Percentiles rank a stretch among this genome's conserved stretches.
Evolutionary conservation across 2,797 vertebrate genomes (phyloP).

Genomic region (Eleutherodactylus coqui): DNA sequence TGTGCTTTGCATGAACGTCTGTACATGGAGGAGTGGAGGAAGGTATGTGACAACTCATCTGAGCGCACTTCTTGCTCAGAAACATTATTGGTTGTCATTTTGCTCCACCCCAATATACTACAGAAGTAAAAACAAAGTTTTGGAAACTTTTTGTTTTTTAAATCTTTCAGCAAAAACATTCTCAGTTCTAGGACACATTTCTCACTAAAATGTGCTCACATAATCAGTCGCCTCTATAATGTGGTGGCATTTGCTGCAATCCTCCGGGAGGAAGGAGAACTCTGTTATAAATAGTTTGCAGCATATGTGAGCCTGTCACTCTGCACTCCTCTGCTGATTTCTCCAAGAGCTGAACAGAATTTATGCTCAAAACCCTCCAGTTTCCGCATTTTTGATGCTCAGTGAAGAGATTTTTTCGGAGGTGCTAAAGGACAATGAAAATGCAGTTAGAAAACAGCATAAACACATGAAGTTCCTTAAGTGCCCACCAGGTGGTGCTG

Average conservation of each 20-base stretch:
- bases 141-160: neutral
- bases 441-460: neutral
- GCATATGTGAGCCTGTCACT: slow-evolving; percentile 4
- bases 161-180: neutral
- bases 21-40: too few relatives aligned
- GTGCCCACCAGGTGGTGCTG: too few relatives aligned
- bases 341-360: neutral
- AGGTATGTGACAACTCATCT: neutral
- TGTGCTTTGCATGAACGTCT: too few relatives aligned
- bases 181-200: neutral
- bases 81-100: neutral
- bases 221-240: neutral
- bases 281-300: neutral
- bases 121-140: neutral
- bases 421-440: neutral
- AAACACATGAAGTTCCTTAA: too few relatives aligned
- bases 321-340: neutral
- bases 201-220: neutral
- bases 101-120: neutral
- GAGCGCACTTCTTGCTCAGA: neutral
- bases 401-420: neutral
- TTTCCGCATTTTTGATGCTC: neutral
- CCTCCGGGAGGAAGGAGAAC: neutral
- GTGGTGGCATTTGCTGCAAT: slow-evolving; percentile 12
- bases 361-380: neutral